Conservation (phyloP, 2,888 invertebrate genomes). For the Tetanocera ferruginea region DNA sequence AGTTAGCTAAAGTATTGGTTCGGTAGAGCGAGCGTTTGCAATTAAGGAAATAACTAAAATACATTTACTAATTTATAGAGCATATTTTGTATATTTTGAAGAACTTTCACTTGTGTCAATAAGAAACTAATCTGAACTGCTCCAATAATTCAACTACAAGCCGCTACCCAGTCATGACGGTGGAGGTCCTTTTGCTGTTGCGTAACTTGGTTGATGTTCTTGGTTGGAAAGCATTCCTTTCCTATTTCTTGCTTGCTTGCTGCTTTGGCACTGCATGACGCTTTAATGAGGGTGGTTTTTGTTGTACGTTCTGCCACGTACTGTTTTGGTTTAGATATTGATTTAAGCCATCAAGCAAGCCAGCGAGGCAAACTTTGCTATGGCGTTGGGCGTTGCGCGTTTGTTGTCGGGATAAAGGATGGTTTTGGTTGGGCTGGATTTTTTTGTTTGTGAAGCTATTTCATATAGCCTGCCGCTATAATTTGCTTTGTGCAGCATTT, state of each 20-base stretch:
- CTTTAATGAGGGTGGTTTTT: slow-evolving; percentile 15
- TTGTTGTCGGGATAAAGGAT: neutral
- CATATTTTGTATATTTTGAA: neutral
- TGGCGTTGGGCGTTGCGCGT: neutral
- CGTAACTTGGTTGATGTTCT: no score
- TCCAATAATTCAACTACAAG: neutral
- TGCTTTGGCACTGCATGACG: neutral
- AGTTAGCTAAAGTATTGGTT: neutral
- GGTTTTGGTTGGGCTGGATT: neutral
- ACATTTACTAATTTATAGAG: no score
- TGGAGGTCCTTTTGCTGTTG: neutral
- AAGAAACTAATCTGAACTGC: neutral
- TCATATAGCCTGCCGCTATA: neutral
- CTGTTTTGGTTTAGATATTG: neutral
- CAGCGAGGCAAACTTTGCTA: neutral
- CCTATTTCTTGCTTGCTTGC: neutral
- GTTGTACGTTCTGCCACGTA: neutral
- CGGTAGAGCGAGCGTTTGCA: no score
- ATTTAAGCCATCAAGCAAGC: neutral
- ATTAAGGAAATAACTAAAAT: no score
- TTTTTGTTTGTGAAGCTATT: no score
- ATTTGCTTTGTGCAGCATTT: neutral
- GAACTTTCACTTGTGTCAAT: neutral
- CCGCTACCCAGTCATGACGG: neutral
- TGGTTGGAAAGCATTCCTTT: neutral